These are phyloP conservation scores for Percopsis omiscomaycus DNA, from an alignment of 2,797 vertebrate species.

Conservation along the genomic window DNA sequence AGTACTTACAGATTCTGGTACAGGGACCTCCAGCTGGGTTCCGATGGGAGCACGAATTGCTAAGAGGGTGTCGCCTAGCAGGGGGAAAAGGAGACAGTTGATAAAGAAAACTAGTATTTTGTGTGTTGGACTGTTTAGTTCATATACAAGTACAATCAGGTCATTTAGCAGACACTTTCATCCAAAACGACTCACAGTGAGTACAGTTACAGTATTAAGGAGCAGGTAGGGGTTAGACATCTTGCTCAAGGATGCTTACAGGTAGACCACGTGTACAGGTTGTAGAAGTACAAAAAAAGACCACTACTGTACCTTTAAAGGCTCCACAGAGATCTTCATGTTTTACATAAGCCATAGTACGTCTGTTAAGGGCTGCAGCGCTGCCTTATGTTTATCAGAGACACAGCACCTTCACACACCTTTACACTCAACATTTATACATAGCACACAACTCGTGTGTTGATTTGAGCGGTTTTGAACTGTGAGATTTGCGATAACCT, in stretches of 20 bases:
- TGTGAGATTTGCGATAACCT: too few species aligned
- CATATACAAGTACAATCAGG: too few species aligned
- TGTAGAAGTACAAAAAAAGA: neutral
- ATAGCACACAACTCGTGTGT: too few species aligned
- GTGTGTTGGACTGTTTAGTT: neutral
- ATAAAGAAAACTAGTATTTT: neutral
- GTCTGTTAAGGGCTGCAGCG: conserved; percentile 67
- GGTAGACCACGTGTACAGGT: too few species aligned
- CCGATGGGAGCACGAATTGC: conserved; percentile 94
- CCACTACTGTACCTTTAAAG: conserved; percentile 87
- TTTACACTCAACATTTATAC: too few species aligned
- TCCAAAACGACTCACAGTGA: too few species aligned
- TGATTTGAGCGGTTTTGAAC: too few species aligned
- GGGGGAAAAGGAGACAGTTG: neutral
- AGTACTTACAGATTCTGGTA: conserved; percentile 88
- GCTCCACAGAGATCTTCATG: conserved; percentile 97
- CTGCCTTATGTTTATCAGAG: fast-evolving
- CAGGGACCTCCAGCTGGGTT: conserved; percentile 92
- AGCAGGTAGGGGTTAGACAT: too few species aligned
- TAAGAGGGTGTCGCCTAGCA: conserved; percentile 91
- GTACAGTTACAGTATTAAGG: too few species aligned
- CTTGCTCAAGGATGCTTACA: too few species aligned
- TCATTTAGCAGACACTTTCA: too few species aligned
- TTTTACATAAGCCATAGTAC: conserved; percentile 91
- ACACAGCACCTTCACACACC: neutral